phyloP scores from a whole-genome alignment of 2,113 vertebrate species.

The Australoheros scitulus region DNA sequence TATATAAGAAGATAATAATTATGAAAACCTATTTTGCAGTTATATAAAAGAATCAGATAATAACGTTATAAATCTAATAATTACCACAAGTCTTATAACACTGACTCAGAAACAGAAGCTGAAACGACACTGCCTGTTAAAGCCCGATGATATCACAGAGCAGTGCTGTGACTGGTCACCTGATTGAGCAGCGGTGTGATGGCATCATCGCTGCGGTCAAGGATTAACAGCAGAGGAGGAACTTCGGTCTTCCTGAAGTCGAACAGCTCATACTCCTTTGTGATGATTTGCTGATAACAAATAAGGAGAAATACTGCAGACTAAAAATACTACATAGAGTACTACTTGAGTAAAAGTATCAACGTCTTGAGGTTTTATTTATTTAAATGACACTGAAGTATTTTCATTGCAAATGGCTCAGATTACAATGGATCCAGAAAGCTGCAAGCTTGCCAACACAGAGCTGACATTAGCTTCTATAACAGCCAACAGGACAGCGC shows the following conservation, averaged over 20 bases:
- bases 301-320: neutral
- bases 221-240: constrained; percentile 90
- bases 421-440: neutral
- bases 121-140: too few relatives aligned
- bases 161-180: constrained; percentile 47
- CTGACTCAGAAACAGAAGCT: too few relatives aligned
- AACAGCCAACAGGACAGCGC: neutral
- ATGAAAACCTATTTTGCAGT: too few relatives aligned
- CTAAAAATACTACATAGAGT: neutral
- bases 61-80: too few relatives aligned
- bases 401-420: neutral
- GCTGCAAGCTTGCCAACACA: too few relatives aligned
- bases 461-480: neutral
- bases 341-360: neutral
- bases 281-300: constrained; percentile 91
- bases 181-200: constrained; percentile 89
- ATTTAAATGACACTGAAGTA: neutral
- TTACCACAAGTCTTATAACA: too few relatives aligned
- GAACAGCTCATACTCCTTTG: constrained; percentile 95
- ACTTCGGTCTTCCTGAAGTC: constrained; percentile 97
- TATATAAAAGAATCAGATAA: too few relatives aligned
- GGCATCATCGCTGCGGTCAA: constrained; percentile 93
- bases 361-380: neutral
- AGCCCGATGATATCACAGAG: neutral
- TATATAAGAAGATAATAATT: too few relatives aligned